phyloP scores from a whole-genome alignment of 2,888 invertebrate genomes.

The Cheilosia vernalis region DNA sequence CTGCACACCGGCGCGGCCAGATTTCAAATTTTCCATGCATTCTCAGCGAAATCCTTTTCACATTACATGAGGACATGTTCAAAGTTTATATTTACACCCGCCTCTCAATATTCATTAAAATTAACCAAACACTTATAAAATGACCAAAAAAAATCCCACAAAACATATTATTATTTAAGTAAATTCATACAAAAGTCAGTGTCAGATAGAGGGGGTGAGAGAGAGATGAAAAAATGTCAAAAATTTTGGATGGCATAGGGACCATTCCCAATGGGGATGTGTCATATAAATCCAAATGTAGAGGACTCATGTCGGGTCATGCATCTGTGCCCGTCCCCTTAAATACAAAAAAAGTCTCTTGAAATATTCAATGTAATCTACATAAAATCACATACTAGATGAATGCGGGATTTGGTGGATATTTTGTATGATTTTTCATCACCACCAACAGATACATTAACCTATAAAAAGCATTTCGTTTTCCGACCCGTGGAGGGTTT shows the following conservation, averaged over 20 bases:
- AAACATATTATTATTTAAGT: constrained; percentile 36
- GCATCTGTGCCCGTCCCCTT: constrained; percentile 24
- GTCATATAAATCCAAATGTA: constrained; percentile 66
- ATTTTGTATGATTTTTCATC: constrained; percentile 20
- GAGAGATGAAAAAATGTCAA: constrained; percentile 4
- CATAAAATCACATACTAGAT: constrained; percentile 67
- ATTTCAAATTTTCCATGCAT: too few relatives aligned
- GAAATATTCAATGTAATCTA: constrained; percentile 70
- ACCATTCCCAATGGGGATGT: constrained; percentile 63
- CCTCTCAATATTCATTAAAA: constrained; percentile 59
- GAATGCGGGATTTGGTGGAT: constrained; percentile 11
- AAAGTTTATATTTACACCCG: constrained; percentile 22
- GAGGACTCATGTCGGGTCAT: constrained; percentile 43
- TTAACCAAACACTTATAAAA: constrained; percentile 63
- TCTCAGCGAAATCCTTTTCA: too few relatives aligned
- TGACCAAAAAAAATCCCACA: constrained; percentile 27
- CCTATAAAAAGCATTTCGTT: constrained; percentile 37
- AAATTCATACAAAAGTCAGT: neutral
- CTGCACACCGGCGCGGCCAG: too few relatives aligned
- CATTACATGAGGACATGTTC: too few relatives aligned
- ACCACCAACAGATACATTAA: constrained; percentile 40
- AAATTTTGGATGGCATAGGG: constrained; percentile 49
- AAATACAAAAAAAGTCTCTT: constrained; percentile 34
- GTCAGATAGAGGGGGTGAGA: neutral
- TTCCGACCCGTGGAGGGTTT: neutral